phyloP scores from a whole-genome alignment of 1,140 invertebrate species.

The Galendromus occidentalis region DNA sequence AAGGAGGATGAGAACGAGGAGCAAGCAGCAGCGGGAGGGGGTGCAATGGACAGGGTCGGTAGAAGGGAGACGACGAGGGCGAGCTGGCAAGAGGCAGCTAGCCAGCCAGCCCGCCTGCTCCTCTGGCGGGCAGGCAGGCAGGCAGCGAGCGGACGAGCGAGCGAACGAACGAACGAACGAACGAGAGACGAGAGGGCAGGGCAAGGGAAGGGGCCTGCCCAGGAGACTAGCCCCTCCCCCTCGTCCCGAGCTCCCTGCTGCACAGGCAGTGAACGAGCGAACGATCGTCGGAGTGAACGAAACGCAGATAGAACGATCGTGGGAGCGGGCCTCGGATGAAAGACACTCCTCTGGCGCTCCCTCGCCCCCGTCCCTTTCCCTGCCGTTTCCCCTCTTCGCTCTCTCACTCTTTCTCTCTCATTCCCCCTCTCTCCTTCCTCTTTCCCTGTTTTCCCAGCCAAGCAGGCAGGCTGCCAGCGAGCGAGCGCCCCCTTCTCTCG shows the following conservation, averaged over 20 bases:
- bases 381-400: neutral
- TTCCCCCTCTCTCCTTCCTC: neutral
- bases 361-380: slow-evolving; percentile 6
- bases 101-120: too few relatives aligned
- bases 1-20: too few relatives aligned
- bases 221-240: too few relatives aligned
- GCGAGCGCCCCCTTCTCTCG: neutral
- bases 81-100: too few relatives aligned
- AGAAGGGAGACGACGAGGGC: too few relatives aligned
- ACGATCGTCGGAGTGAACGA: slow-evolving; percentile 9
- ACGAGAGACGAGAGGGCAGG: too few relatives aligned
- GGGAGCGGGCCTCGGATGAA: neutral
- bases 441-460: neutral
- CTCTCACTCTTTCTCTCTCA: neutral
- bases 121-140: neutral
- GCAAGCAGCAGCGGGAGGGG: too few relatives aligned
- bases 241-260: too few relatives aligned
- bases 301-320: slow-evolving; percentile 10
- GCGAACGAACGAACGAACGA: neutral
- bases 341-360: slow-evolving; percentile 12
- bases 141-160: neutral
- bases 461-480: neutral
- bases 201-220: too few relatives aligned
- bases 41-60: too few relatives aligned
- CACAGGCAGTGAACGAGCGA: neutral